Conservation (phyloP, 2,888 invertebrate species). For the Tenodera sinensis region DNA sequence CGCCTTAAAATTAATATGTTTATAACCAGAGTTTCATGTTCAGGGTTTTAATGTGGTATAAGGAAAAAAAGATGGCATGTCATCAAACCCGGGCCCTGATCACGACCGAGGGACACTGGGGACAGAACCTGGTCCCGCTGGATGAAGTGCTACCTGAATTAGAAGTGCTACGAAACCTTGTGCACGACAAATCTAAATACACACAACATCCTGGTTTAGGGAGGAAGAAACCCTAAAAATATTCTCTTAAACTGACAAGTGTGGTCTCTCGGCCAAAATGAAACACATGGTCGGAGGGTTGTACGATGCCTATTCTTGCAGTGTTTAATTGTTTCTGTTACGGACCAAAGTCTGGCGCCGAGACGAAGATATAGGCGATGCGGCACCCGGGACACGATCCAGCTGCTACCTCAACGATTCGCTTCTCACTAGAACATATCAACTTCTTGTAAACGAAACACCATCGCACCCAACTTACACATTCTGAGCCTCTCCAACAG, state of each 20-base stretch:
- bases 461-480: no score
- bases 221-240: neutral
- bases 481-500: no score
- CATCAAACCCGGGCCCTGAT: no score
- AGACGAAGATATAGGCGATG: neutral
- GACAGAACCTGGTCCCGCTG: no score
- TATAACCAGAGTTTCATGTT: no score
- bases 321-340: constrained; percentile 17
- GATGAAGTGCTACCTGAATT: neutral
- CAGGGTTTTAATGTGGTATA: no score
- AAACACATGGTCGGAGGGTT: neutral
- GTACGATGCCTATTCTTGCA: constrained; percentile 17
- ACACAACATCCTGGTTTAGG: neutral
- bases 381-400: neutral
- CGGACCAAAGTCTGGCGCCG: neutral
- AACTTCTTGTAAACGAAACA: no score
- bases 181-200: constrained; percentile 4
- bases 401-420: neutral
- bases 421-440: neutral
- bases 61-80: no score
- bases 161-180: neutral
- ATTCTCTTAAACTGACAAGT: constrained; percentile 9
- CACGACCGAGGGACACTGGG: no score
- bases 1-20: no score
- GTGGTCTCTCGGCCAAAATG: constrained; percentile 14